Conservation (phyloP, 2,797 vertebrate species). For the Smutsia gigantea region DNA sequence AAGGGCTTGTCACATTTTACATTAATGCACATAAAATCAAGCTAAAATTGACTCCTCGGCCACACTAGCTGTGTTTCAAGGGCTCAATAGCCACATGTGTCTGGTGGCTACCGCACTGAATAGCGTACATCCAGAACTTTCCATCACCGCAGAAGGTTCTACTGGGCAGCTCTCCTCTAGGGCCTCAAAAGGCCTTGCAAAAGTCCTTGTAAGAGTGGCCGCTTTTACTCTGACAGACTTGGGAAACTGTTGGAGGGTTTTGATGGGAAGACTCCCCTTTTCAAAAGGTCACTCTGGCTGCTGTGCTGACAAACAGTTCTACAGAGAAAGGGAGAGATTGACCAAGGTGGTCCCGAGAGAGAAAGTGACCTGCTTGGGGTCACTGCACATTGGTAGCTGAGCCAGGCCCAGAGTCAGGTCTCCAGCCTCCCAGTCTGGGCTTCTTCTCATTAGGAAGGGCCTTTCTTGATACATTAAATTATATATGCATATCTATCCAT, state of each 20-base stretch:
- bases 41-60: not conserved
- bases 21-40: not conserved
- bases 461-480: no score
- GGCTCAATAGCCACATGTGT: not conserved
- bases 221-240: not conserved
- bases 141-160: not conserved
- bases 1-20: not conserved
- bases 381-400: accelerated
- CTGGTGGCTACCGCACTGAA: not conserved
- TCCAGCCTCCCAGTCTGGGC: not conserved
- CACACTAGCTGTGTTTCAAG: not conserved
- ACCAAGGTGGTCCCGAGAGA: not conserved
- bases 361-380: not conserved
- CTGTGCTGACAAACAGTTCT: accelerated
- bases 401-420: no score
- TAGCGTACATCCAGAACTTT: not conserved
- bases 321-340: not conserved
- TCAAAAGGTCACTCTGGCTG: not conserved
- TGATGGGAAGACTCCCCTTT: not conserved
- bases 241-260: not conserved
- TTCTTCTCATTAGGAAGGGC: not conserved
- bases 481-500: accelerated
- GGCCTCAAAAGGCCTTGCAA: not conserved
- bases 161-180: accelerated
- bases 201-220: accelerated